These are phyloP conservation scores for Dione juno DNA, from an alignment of 2,888 invertebrate species.

Conservation along the genomic window DNA sequence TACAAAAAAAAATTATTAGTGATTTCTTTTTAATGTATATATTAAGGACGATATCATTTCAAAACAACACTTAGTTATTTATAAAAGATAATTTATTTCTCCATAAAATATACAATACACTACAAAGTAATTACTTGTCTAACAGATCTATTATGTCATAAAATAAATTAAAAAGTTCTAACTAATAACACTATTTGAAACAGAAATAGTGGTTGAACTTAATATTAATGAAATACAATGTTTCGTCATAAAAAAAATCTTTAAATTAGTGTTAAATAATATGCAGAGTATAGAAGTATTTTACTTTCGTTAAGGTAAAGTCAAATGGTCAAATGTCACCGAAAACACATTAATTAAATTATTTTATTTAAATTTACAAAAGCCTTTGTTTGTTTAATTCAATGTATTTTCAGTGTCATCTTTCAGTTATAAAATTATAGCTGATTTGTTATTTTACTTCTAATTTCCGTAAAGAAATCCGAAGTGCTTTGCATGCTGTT, in stretches of 20 bases:
- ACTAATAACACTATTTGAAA: background rate
- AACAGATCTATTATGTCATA: conserved; percentile 19
- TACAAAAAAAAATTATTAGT: background rate
- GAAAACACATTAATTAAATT: background rate
- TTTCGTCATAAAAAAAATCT: background rate
- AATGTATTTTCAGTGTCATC: background rate
- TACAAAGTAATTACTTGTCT: background rate
- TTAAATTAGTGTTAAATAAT: conserved; percentile 4
- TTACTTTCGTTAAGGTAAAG: too few relatives aligned
- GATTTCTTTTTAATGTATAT: background rate
- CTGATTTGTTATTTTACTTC: background rate
- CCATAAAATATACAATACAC: conserved; percentile 22
- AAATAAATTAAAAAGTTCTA: background rate
- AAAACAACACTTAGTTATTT: conserved; percentile 19
- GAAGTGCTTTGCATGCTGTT: conserved; percentile 39
- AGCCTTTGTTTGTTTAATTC: background rate
- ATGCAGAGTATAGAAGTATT: background rate
- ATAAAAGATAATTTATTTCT: conserved; percentile 22
- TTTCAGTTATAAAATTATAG: background rate
- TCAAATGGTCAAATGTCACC: background rate
- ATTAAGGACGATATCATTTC: conserved; percentile 15
- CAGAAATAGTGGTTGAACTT: conserved; percentile 9
- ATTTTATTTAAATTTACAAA: background rate
- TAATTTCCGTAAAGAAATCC: conserved; percentile 3
- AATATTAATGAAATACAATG: background rate